A percentile compares a stretch with the other conserved stretches of the same genome.
phyloP scores from a whole-genome alignment of 1,140 invertebrate species.

The Drosophila takahashii region DNA sequence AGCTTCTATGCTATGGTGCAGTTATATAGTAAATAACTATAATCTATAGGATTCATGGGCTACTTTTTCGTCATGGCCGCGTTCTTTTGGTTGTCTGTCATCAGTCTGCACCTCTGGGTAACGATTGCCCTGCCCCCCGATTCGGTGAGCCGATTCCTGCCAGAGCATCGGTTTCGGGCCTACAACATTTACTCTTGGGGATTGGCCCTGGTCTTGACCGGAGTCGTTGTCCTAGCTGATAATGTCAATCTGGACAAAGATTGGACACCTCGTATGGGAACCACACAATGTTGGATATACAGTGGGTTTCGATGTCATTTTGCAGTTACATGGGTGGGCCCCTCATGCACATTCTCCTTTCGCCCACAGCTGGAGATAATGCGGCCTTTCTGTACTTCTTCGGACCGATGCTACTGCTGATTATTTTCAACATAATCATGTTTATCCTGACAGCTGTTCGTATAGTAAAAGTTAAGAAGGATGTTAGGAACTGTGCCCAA shows the following conservation, averaged over 20 bases:
- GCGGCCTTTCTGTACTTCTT: constrained; percentile 90
- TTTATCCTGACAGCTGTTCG: background rate
- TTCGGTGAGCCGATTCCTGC: constrained; percentile 61
- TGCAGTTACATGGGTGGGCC: too few species aligned
- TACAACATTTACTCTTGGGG: constrained; percentile 91
- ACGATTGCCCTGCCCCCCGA: constrained; percentile 89
- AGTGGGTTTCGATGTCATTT: constrained; percentile 78
- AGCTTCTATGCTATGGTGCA: too few species aligned
- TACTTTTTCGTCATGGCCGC: constrained; percentile 90
- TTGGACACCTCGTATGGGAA: constrained; percentile 86
- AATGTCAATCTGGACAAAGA: constrained; percentile 49
- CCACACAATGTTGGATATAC: constrained; percentile 86
- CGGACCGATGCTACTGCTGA: constrained; percentile 88
- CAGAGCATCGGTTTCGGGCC: constrained; percentile 65
- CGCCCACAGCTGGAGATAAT: constrained; percentile 25
- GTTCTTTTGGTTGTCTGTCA: constrained; percentile 91
- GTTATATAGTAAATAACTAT: too few species aligned
- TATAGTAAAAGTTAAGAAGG: too few species aligned
- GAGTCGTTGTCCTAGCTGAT: constrained; percentile 73
- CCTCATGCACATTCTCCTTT: background rate
- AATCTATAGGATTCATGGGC: constrained; percentile 86
- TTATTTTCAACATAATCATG: constrained; percentile 85
- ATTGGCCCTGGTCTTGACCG: constrained; percentile 85
- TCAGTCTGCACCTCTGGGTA: too few species aligned
- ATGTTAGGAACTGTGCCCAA: too few species aligned